Evolutionary conservation across 2,888 invertebrate species (phyloP).

Genomic region (Eupithecia insigniata): DNA sequence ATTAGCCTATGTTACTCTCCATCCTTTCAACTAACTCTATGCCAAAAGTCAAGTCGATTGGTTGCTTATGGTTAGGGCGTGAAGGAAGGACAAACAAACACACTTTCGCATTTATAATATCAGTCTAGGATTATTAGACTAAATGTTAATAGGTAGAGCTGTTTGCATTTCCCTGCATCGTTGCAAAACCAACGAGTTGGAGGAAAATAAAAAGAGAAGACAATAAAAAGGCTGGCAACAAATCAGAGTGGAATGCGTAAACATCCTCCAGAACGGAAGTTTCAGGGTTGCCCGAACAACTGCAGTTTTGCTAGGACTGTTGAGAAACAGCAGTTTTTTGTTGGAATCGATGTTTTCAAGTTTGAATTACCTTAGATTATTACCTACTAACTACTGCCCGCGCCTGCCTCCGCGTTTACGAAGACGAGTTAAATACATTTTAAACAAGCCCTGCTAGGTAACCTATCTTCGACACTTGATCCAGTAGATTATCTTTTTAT

Average conservation of each 20-base stretch:
- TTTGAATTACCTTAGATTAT: conserved; percentile 2
- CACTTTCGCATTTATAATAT: too few species aligned
- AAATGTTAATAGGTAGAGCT: not conserved
- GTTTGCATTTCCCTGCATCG: conserved; percentile 7
- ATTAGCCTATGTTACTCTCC: too few species aligned
- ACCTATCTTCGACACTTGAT: not conserved
- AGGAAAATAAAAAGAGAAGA: conserved; percentile 50
- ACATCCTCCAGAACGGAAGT: conserved; percentile 49
- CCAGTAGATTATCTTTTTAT: not conserved
- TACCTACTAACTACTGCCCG: too few species aligned
- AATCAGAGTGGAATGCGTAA: conserved; percentile 65
- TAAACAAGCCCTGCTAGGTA: not conserved
- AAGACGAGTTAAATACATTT: conserved; percentile 5
- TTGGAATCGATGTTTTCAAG: conserved; percentile 7
- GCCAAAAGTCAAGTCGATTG: too few species aligned
- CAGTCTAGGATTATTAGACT: not conserved
- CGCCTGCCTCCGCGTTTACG: too few species aligned
- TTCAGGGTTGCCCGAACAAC: conserved; percentile 17
- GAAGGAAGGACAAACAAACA: too few species aligned
- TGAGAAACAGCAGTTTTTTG: conserved; percentile 7
- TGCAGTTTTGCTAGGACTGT: conserved; percentile 14
- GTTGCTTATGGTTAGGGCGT: too few species aligned
- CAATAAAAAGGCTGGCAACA: conserved; percentile 62
- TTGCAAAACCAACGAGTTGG: conserved; percentile 38
- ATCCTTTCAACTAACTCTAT: too few species aligned